These are phyloP conservation scores for Labeo catla DNA, from an alignment of 2,113 vertebrate genomes.

Conservation along the genomic window DNA sequence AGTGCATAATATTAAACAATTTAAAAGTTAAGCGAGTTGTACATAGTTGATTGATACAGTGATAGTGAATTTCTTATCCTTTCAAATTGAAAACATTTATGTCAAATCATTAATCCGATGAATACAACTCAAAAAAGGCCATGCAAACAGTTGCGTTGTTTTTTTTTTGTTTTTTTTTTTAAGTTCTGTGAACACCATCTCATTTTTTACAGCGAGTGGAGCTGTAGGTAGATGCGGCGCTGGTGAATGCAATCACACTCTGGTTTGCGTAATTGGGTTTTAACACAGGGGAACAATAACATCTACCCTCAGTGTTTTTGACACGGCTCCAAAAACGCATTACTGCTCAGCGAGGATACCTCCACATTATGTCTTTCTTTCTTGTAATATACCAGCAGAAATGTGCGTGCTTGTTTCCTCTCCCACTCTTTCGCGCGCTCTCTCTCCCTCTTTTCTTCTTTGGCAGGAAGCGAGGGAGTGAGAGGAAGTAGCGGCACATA, in stretches of 20 bases:
- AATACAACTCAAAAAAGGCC: not conserved
- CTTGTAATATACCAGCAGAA: constrained; percentile 59
- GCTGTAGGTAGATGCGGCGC: constrained; percentile 45
- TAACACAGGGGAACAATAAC: constrained; percentile 76
- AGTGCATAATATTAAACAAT: not conserved
- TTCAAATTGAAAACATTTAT: not conserved
- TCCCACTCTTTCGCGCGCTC: constrained; percentile 54
- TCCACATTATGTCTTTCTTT: constrained; percentile 71
- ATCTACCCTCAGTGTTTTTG: constrained; percentile 74
- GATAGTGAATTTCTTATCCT: not conserved
- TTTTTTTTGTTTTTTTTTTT: too few relatives aligned
- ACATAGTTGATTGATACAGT: not conserved
- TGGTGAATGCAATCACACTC: constrained; percentile 63
- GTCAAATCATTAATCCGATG: not conserved
- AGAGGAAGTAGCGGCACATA: constrained; percentile 72
- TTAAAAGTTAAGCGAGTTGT: not conserved
- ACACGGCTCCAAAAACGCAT: constrained; percentile 76
- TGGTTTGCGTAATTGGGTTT: constrained; percentile 76
- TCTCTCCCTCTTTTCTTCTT: constrained; percentile 42
- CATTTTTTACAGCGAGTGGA: not conserved
- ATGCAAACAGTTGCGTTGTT: not conserved
- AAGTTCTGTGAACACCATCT: not conserved
- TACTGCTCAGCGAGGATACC: constrained; percentile 66
- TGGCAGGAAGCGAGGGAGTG: constrained; percentile 68
- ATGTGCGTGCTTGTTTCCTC: constrained; percentile 58